Conservation (phyloP, 2,797 vertebrate species). For the Paramormyrops hopkinsi region DNA sequence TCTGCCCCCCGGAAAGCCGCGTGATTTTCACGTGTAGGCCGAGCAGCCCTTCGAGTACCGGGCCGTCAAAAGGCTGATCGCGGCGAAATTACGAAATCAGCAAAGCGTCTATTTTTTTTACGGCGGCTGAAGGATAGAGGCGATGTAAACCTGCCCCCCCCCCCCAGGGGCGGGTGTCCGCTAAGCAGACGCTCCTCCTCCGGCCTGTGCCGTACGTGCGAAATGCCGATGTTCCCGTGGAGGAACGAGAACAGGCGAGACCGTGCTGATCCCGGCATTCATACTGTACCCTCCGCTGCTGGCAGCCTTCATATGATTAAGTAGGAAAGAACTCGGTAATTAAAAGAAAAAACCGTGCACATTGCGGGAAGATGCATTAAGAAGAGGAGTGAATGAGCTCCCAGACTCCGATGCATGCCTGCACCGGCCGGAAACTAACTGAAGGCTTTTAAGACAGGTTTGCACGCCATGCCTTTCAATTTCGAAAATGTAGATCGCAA, state of each 20-base stretch:
- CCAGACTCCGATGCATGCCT: background rate
- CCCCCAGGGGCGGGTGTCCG: background rate
- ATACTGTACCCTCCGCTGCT: background rate
- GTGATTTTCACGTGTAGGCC: background rate
- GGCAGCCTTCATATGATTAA: background rate
- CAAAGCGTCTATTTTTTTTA: background rate
- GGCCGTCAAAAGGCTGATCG: background rate
- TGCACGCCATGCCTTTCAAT: background rate
- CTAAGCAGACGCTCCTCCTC: background rate
- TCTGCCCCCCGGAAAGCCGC: background rate
- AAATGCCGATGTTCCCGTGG: background rate
- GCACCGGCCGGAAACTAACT: background rate
- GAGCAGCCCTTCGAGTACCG: background rate
- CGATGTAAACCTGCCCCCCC: background rate
- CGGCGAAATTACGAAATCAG: background rate
- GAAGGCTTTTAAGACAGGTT: slow-evolving; percentile 14
- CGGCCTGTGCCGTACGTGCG: slow-evolving; percentile 21
- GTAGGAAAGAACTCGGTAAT: background rate
- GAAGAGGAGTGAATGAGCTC: background rate
- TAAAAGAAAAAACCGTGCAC: too few species aligned
- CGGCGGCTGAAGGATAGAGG: background rate
- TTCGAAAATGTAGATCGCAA: background rate
- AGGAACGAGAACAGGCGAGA: background rate
- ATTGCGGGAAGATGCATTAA: background rate
- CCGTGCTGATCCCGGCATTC: background rate